Evolutionary conservation across 2,113 vertebrate species (phyloP).

Genomic region (Heterochromis multidens): DNA sequence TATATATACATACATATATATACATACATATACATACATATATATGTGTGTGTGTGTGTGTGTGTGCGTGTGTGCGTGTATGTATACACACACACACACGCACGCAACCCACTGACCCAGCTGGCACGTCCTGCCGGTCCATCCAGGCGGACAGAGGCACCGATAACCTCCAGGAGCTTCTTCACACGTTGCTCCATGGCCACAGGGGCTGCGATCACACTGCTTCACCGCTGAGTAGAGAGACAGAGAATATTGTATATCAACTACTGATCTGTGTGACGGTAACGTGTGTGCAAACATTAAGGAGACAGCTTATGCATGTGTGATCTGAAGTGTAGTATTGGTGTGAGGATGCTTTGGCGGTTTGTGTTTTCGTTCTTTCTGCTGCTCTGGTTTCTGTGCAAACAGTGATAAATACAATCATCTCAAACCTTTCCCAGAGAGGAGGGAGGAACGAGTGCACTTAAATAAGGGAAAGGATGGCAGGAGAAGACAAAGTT

Average conservation of each 20-base stretch:
- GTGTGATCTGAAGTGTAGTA: slow-evolving; percentile 6
- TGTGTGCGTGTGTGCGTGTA: too few species aligned
- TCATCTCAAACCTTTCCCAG: slow-evolving; percentile 29
- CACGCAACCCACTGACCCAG: slow-evolving; percentile 81
- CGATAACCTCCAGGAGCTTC: slow-evolving; percentile 87
- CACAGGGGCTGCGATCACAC: slow-evolving; percentile 91
- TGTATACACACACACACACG: too few species aligned
- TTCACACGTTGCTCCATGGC: slow-evolving; percentile 90
- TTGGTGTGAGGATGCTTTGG: slow-evolving; percentile 42
- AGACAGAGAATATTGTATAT: slow-evolving; percentile 3
- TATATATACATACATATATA: too few species aligned
- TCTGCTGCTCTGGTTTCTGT: slow-evolving; percentile 54
- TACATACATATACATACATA: not conserved
- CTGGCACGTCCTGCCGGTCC: slow-evolving; percentile 95
- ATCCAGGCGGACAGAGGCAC: slow-evolving; percentile 91
- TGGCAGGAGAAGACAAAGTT: not conserved
- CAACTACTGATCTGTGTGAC: slow-evolving; percentile 38
- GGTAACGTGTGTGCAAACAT: slow-evolving; percentile 16
- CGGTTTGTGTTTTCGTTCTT: slow-evolving; percentile 39
- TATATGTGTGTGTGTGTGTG: too few species aligned
- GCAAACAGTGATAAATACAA: slow-evolving; percentile 69
- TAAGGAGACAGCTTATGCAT: not conserved
- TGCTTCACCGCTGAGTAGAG: slow-evolving; percentile 82
- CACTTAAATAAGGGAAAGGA: slow-evolving; percentile 23
- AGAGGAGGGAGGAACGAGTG: not conserved